phyloP scores from a whole-genome alignment of 2,888 invertebrate species.

The Cordylochernes scorpioides region DNA sequence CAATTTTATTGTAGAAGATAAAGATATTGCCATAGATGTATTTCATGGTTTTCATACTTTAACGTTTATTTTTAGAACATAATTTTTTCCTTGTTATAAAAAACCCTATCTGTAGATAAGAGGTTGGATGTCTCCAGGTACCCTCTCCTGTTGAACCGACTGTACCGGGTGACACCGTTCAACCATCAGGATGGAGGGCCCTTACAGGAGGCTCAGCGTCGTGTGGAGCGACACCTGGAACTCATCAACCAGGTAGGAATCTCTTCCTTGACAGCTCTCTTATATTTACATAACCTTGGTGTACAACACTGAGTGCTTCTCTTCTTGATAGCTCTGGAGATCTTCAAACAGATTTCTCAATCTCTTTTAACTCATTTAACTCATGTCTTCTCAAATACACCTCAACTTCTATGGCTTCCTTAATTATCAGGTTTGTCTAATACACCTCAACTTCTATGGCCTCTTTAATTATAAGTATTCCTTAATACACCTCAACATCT shows the following conservation, averaged over 20 bases:
- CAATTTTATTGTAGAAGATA: neutral
- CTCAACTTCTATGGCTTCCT: too few relatives aligned
- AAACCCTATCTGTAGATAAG: neutral
- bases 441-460: too few relatives aligned
- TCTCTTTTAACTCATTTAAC: too few relatives aligned
- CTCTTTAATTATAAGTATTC: too few relatives aligned
- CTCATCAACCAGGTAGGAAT: constrained; percentile 72
- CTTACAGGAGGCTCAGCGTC: constrained; percentile 59
- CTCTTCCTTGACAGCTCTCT: too few relatives aligned
- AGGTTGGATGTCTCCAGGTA: constrained; percentile 32
- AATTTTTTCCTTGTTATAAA: neutral
- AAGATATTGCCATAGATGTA: neutral
- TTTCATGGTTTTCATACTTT: neutral
- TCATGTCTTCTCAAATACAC: too few relatives aligned
- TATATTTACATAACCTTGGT: too few relatives aligned
- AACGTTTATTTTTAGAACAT: constrained; percentile 1
- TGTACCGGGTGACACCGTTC: constrained; percentile 63
- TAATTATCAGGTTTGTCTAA: too few relatives aligned
- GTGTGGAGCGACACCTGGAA: constrained; percentile 70
- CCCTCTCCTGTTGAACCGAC: constrained; percentile 60
- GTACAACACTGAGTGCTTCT: too few relatives aligned
- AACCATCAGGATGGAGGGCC: constrained; percentile 50
- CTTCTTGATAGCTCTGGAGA: too few relatives aligned
- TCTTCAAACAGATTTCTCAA: too few relatives aligned
- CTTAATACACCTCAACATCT: too few relatives aligned